Base-by-base conservation (phyloP, 1,140 invertebrate genomes). In the Pararge aegeria region DNA sequence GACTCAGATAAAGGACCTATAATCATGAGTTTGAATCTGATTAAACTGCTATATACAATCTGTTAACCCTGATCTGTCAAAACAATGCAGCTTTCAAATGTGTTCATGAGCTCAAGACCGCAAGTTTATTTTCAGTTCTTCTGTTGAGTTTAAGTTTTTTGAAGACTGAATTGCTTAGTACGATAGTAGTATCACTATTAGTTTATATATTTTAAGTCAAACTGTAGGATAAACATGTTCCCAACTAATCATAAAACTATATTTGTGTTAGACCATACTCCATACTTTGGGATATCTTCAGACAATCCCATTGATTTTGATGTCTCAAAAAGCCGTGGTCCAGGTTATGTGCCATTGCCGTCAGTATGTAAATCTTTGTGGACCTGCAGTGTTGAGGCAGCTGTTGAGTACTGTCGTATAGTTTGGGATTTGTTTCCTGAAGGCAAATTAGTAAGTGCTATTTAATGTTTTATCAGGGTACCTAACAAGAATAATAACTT, bases 371-470 rank as follows among this genome's bases (percentile, higher is more conserved):
- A 99, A 89, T 96, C 96, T 6, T 75, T 99, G 44, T 99, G 98
- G 98, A 99, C 97, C 0, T 98, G 95, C 73, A 95, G 95, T 73
- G 95, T 98, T 1, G 98, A 99, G 92, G 95, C 96, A 3, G 94
- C 97, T 2, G 93, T 98, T 49, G 98, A 99, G 90, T 99, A 98
- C 79, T 97, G 97, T 76, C 92, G 98, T 18, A 97, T 99, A 68
- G 96, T 98, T 5, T 99, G 97, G 96, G 98, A 99, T 90, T 91
- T 99, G 19, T 98, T 97, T 91, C 97, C 97, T 0, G 90, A 92
- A 34, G 94, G 94, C 59, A 97, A 97, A 93, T 90, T 98, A 87
- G 96, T 97, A 92, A 40, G 48, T 58, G 73, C 24, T 1, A 13
- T 12, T 29, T 20, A 19, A 50, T 24, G 18, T 51, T 38, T 5